phyloP scores from a whole-genome alignment of 2,888 invertebrate genomes.

The Phyllotreta cruciferae region DNA sequence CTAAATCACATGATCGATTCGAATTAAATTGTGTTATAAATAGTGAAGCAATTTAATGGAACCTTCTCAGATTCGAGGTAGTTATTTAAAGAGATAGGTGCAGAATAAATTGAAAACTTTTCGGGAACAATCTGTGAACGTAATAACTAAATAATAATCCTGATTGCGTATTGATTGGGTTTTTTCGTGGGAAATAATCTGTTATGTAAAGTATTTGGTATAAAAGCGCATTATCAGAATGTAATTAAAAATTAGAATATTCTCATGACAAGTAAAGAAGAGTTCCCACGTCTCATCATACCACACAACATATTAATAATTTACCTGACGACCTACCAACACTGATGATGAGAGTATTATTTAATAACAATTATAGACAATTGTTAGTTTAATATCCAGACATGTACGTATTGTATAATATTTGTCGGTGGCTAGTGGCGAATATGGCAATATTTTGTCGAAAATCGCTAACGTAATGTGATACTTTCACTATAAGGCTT shows the following conservation, averaged over 20 bases:
- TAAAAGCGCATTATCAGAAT: background rate
- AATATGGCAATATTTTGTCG: slow-evolving; percentile 35
- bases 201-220: background rate
- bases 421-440: slow-evolving; percentile 25
- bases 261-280: slow-evolving; percentile 19
- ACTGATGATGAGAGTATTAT: slow-evolving; percentile 33
- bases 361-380: slow-evolving; percentile 32
- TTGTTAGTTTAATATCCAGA: slow-evolving; percentile 26
- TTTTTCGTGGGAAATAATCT: no score
- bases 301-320: slow-evolving; percentile 10
- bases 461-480: slow-evolving; percentile 33
- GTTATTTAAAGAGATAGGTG: no score
- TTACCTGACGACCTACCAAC: slow-evolving; percentile 26
- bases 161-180: no score
- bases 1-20: slow-evolving; percentile 1
- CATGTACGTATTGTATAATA: slow-evolving; percentile 23
- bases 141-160: no score
- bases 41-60: no score
- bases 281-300: slow-evolving; percentile 24
- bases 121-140: no score
- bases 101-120: no score
- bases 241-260: slow-evolving; percentile 22
- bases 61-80: no score
- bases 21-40: background rate
- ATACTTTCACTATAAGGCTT: slow-evolving; percentile 35